Percentiles rank a stretch among this genome's conserved stretches.
These are phyloP conservation scores for Paguma larvata DNA, from an alignment of 2,797 vertebrate genomes.

Conservation along the genomic window DNA sequence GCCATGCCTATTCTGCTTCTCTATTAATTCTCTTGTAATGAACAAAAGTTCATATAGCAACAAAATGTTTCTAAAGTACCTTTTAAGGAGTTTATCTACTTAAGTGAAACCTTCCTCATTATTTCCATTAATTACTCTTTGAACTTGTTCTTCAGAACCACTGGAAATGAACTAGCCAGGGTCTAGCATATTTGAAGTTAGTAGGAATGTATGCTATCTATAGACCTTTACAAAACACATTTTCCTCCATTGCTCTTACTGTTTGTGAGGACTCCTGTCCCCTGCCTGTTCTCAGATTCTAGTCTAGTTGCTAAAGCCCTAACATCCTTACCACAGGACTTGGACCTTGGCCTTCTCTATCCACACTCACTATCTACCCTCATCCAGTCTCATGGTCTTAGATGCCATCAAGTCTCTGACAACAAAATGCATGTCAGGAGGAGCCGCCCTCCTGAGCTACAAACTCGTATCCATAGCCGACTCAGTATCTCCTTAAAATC, in stretches of 20 bases:
- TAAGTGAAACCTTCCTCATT: background rate
- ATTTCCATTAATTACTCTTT: slow-evolving; percentile 47
- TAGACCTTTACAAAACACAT: background rate
- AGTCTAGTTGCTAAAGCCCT: background rate
- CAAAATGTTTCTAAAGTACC: slow-evolving; percentile 1
- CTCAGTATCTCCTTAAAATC: background rate
- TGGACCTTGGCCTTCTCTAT: background rate
- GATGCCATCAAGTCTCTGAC: background rate
- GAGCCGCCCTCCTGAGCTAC: background rate
- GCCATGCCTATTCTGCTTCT: background rate
- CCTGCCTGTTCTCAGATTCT: background rate
- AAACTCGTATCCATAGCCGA: background rate
- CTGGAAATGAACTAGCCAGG: slow-evolving; percentile 3
- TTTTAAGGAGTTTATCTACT: slow-evolving; percentile 42
- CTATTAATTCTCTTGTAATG: slow-evolving; percentile 55
- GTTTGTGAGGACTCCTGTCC: background rate
- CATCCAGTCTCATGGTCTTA: background rate
- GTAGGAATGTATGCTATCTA: background rate
- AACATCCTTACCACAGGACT: background rate
- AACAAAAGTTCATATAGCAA: slow-evolving; percentile 30
- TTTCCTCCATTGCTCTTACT: background rate
- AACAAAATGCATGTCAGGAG: background rate
- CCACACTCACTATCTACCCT: background rate
- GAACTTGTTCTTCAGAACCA: slow-evolving; percentile 58
- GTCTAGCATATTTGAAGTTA: background rate